Evolutionary conservation across 2,888 invertebrate species (phyloP).

Genomic region (Sphaerophoria taeniata): DNA sequence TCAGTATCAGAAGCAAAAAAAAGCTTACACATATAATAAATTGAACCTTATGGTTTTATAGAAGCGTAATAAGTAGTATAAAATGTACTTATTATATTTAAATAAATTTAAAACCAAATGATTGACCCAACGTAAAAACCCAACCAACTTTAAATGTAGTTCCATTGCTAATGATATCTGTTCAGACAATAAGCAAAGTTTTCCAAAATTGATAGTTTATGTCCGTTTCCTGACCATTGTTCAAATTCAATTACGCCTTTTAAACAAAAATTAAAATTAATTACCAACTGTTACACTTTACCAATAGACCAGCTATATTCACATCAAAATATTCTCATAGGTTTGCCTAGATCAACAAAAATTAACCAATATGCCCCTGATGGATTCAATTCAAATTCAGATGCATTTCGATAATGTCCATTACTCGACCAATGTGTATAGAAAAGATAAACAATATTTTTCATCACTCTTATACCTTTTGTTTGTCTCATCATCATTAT

Average conservation of each 20-base stretch:
- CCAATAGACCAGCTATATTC: too few species aligned
- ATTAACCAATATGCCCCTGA: conserved; percentile 8
- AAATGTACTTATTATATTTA: too few species aligned
- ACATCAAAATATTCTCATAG: too few species aligned
- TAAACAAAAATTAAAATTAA: conserved; percentile 21
- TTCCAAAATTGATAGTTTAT: neutral
- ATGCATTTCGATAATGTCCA: neutral
- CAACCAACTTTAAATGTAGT: too few species aligned
- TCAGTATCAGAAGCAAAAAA: too few species aligned
- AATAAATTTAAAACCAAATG: too few species aligned
- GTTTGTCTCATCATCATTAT: neutral
- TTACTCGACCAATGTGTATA: too few species aligned
- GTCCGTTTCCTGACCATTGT: neutral
- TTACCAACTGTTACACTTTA: conserved; percentile 5
- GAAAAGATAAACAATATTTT: neutral
- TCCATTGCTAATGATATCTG: too few species aligned
- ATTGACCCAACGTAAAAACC: too few species aligned
- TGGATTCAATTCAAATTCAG: conserved; percentile 3
- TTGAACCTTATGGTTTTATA: too few species aligned
- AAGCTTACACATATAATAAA: too few species aligned
- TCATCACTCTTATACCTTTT: neutral
- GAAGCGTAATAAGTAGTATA: too few species aligned
- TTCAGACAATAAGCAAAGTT: neutral
- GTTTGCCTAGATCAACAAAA: neutral
- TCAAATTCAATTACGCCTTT: neutral